Conservation (phyloP, 1,140 invertebrate genomes). For the Hirudo medicinalis region DNA sequence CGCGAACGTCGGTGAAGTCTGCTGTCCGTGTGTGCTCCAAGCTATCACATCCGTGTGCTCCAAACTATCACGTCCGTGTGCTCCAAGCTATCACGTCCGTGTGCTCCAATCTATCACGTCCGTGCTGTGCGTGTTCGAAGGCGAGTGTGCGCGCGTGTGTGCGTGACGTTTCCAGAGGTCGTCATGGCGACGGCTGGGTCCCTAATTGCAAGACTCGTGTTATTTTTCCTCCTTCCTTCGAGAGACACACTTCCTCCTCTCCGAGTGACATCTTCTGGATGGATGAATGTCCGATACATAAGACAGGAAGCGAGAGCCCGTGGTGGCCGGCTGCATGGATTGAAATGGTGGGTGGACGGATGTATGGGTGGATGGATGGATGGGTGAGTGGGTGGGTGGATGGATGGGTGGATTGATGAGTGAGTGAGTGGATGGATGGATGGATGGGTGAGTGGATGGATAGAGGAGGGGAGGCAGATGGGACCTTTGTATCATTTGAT, state of each 20-base stretch:
- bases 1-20: too few relatives aligned
- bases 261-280: not conserved
- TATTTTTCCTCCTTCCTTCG: not conserved
- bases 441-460: too few relatives aligned
- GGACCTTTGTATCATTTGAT: not conserved
- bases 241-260: not conserved
- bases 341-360: not conserved
- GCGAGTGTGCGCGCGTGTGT: not conserved
- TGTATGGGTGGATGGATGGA: too few relatives aligned
- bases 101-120: too few relatives aligned
- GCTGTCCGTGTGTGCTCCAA: too few relatives aligned
- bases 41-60: too few relatives aligned
- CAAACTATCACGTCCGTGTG: too few relatives aligned
- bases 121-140: not conserved
- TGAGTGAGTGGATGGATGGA: too few relatives aligned
- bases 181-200: not conserved
- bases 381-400: too few relatives aligned
- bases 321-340: not conserved
- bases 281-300: not conserved
- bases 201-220: not conserved
- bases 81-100: too few relatives aligned
- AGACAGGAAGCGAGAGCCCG: too few relatives aligned
- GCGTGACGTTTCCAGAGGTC: not conserved
- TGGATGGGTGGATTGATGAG: too few relatives aligned
- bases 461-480: not conserved